These are phyloP conservation scores for Acanthoscelides obtectus DNA, from an alignment of 2,888 invertebrate species.

Conservation along the genomic window DNA sequence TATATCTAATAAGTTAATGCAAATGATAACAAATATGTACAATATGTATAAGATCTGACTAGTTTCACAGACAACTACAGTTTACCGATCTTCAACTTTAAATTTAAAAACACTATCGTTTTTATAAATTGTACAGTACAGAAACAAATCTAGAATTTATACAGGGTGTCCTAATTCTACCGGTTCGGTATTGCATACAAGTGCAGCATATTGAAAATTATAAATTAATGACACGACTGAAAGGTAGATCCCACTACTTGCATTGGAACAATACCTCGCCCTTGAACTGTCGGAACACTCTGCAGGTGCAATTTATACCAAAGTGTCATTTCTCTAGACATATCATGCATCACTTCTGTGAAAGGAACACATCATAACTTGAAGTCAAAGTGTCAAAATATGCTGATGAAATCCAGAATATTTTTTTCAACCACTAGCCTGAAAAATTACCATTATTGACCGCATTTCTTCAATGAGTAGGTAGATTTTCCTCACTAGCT, in stretches of 20 bases:
- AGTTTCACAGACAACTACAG: constrained; percentile 12
- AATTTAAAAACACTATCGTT: not conserved
- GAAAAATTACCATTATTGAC: too few relatives aligned
- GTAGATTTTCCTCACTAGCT: too few relatives aligned
- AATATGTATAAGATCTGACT: constrained; percentile 25
- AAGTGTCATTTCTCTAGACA: not conserved
- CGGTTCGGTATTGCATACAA: too few relatives aligned
- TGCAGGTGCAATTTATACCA: not conserved
- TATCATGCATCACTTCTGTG: not conserved
- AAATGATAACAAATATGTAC: constrained; percentile 25
- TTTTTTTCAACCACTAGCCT: too few relatives aligned
- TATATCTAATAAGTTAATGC: constrained; percentile 23
- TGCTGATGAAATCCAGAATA: too few relatives aligned
- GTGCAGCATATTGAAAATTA: too few relatives aligned
- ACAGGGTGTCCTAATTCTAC: not conserved
- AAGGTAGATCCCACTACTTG: too few relatives aligned
- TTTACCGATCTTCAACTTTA: not conserved
- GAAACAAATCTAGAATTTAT: not conserved
- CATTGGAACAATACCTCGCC: not conserved
- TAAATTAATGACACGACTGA: too few relatives aligned
- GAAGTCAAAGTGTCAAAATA: not conserved
- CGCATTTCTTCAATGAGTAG: too few relatives aligned
- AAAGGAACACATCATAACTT: not conserved
- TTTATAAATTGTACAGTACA: not conserved
- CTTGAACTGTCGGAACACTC: not conserved